Conservation (phyloP, 2,888 invertebrate species). For the Hydroisotoma schaefferi region DNA sequence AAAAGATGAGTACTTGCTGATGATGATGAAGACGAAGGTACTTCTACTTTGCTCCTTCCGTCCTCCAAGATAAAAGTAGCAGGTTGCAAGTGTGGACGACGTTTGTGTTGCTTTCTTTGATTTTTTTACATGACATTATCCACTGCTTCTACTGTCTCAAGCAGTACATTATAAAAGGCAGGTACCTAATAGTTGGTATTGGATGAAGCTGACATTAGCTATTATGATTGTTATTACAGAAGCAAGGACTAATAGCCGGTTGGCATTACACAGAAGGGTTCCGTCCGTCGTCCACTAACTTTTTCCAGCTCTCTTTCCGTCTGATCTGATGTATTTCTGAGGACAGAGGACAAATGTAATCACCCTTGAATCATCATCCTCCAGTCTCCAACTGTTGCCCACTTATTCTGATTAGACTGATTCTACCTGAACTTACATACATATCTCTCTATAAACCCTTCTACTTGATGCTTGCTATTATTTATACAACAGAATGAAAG, state of each 20-base stretch:
- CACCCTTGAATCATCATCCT: background rate
- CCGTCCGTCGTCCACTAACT: conserved; percentile 2
- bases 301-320: too few species aligned
- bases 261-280: conserved; percentile 12
- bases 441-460: too few species aligned
- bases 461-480: too few species aligned
- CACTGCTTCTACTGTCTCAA: background rate
- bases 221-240: too few species aligned
- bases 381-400: conserved; percentile 1
- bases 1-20: background rate
- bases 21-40: background rate
- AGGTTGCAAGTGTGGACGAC: background rate
- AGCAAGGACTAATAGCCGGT: conserved; percentile 14
- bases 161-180: too few species aligned
- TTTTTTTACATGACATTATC: conserved; percentile 9
- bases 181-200: too few species aligned
- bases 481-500: too few species aligned
- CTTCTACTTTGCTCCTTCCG: background rate
- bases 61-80: too few species aligned
- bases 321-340: background rate
- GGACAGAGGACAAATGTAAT: background rate
- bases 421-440: too few species aligned
- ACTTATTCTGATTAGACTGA: too few species aligned
- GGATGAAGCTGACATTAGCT: too few species aligned
- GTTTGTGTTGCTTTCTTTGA: background rate